Base-by-base conservation (phyloP, 2,888 invertebrate species). In the Platypus cylindrus region DNA sequence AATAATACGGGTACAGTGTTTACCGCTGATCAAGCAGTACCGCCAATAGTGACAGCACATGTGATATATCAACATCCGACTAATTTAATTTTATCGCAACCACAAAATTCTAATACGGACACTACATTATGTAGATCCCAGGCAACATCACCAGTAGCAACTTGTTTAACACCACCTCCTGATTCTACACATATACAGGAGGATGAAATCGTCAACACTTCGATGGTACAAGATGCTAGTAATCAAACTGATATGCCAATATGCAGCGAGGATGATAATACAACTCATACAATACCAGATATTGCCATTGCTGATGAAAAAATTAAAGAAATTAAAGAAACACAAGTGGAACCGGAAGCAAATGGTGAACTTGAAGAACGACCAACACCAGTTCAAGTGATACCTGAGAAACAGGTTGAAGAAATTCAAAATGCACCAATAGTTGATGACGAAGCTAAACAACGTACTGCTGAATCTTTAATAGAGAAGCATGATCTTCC, bases 241-340 rank as follows among this genome's bases (percentile, higher is more conserved):
- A 85, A 84, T 53, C 85, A 86, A 62, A 85, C 85, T 0, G 84
- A 85, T 50, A 75, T 79, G 13, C 74, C 78, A 0, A 62, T 68
- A 2, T 70, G 73, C 49, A 78, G 77, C 47, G 79, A 79, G 35
- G 78, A 79, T 44, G 79, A 67, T 37, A 59, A 67, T 37, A 45
- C 45, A 8, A 37, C 40, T 7, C 45, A 45, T 18, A 41, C 43
- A 3, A 36, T 46, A 7, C 22, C 34, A 3, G 48, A 47, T 24
- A 41, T 43, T 4, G n/a, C n/a, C n/a, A 37, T 44, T 14, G 35
- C 15, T 9, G 44, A 39, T 25, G 43, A 32, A 23, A 47, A 45
- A 34, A 26, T 20, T 5, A 43, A 40, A 34, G 37, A 37, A n/a
- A 5, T 29, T 14, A n/a, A n/a, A n/a, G n/a, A n/a, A n/a, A n/a